Percentiles rank a stretch among this genome's conserved stretches.
These are phyloP conservation scores for Erynnis tages DNA, from an alignment of 2,888 invertebrate genomes.

Conservation along the genomic window DNA sequence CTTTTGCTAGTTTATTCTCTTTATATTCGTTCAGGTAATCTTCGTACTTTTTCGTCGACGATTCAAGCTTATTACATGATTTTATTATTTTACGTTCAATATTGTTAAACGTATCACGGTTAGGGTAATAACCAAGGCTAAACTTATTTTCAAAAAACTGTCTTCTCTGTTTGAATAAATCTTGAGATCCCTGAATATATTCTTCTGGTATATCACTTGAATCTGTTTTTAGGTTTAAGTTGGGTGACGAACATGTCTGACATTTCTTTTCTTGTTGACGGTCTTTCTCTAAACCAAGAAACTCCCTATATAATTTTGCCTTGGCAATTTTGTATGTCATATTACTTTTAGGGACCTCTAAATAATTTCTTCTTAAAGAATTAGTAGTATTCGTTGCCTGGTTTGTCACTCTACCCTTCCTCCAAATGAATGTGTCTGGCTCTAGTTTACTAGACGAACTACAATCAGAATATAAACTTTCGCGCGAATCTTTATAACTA, in stretches of 20 bases:
- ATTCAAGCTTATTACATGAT: constrained; percentile 59
- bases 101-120: constrained; percentile 40
- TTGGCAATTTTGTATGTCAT: constrained; percentile 45
- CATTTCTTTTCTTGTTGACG: constrained; percentile 5
- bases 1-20: constrained; percentile 30
- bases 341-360: constrained; percentile 49
- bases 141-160: constrained; percentile 42
- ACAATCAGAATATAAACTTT: constrained; percentile 47
- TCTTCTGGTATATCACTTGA: constrained; percentile 27
- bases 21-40: constrained; percentile 47
- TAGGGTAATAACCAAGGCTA: constrained; percentile 31
- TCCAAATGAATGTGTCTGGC: constrained; percentile 57
- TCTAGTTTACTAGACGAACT: constrained; percentile 54
- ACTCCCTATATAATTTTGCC: constrained; percentile 49
- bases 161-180: constrained; percentile 38
- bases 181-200: constrained; percentile 31
- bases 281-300: constrained; percentile 43
- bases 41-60: constrained; percentile 55
- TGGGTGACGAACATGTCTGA: constrained; percentile 12
- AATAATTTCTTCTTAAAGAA: constrained; percentile 39
- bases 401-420: constrained; percentile 33
- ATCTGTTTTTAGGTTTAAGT: neutral
- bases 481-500: constrained; percentile 35
- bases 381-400: constrained; percentile 32
- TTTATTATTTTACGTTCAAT: constrained; percentile 54